phyloP scores from a whole-genome alignment of 2,797 vertebrate genomes.

The Remorina albescens region DNA sequence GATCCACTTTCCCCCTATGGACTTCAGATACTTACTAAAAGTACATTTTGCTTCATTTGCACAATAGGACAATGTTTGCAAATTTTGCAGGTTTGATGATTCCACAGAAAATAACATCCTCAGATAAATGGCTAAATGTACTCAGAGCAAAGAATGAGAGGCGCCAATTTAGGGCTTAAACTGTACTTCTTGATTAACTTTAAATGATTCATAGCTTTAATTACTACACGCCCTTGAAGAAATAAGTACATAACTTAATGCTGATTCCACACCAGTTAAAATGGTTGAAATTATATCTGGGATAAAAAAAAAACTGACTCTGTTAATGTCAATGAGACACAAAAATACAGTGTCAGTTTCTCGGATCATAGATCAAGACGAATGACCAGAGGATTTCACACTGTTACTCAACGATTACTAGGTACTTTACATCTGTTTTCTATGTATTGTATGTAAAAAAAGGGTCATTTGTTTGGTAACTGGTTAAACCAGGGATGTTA shows the following conservation, averaged over 20 bases:
- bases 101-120: conserved; percentile 64
- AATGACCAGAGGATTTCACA: conserved; percentile 56
- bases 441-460: conserved; percentile 67
- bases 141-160: conserved; percentile 34
- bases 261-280: conserved; percentile 41
- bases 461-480: conserved; percentile 70
- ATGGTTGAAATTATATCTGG: conserved; percentile 34
- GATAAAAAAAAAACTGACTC: conserved; percentile 13
- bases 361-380: conserved; percentile 62
- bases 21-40: conserved; percentile 81
- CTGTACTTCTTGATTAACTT: conserved; percentile 41
- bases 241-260: conserved; percentile 28
- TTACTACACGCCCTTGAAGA: conserved; percentile 49
- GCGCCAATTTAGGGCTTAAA: conserved; percentile 35
- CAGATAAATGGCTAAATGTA: conserved; percentile 51
- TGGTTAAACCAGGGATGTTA: conserved; percentile 74
- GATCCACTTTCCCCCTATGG: conserved; percentile 76
- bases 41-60: conserved; percentile 76
- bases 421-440: conserved; percentile 51
- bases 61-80: conserved; percentile 76
- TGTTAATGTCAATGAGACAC: conserved; percentile 61
- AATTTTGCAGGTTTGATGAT: conserved; percentile 59
- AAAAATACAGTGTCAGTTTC: conserved; percentile 54
- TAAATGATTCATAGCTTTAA: conserved; percentile 70
- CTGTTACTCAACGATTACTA: conserved; percentile 45